phyloP scores from a whole-genome alignment of 2,113 vertebrate genomes.

The Xyliphius kryptos region DNA sequence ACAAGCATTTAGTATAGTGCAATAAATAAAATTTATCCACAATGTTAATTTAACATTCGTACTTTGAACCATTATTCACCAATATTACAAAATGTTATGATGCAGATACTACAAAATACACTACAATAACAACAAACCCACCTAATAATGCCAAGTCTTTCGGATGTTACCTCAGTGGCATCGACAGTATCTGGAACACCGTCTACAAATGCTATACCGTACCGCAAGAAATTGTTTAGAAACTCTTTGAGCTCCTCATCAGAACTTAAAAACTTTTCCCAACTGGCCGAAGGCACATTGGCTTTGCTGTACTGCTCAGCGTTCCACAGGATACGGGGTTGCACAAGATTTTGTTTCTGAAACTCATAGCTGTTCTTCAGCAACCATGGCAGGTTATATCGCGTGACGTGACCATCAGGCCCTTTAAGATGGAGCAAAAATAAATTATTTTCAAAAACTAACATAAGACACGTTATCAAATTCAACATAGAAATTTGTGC shows the following conservation, averaged over 20 bases:
- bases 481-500: too few relatives aligned
- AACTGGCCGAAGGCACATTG: conserved; percentile 63
- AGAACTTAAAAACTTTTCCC: conserved; percentile 73
- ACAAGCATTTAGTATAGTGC: too few relatives aligned
- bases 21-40: too few relatives aligned
- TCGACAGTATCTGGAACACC: conserved; percentile 77
- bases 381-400: conserved; percentile 80
- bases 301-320: conserved; percentile 71
- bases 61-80: too few relatives aligned
- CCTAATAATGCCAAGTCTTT: conserved; percentile 86
- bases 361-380: conserved; percentile 80
- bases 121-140: conserved; percentile 49
- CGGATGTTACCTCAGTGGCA: conserved; percentile 69
- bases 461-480: too few relatives aligned
- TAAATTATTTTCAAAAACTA: background rate
- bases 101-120: too few relatives aligned
- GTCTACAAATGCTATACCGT: conserved; percentile 85
- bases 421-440: conserved; percentile 57
- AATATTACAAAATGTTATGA: too few relatives aligned
- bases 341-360: conserved; percentile 66
- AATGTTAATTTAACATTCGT: too few relatives aligned
- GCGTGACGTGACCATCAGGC: conserved; percentile 79
- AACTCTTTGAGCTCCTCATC: conserved; percentile 77
- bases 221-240: conserved; percentile 77
- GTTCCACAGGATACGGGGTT: conserved; percentile 79